phyloP scores from a whole-genome alignment of 2,797 vertebrate genomes.

The Coreius guichenoti region DNA sequence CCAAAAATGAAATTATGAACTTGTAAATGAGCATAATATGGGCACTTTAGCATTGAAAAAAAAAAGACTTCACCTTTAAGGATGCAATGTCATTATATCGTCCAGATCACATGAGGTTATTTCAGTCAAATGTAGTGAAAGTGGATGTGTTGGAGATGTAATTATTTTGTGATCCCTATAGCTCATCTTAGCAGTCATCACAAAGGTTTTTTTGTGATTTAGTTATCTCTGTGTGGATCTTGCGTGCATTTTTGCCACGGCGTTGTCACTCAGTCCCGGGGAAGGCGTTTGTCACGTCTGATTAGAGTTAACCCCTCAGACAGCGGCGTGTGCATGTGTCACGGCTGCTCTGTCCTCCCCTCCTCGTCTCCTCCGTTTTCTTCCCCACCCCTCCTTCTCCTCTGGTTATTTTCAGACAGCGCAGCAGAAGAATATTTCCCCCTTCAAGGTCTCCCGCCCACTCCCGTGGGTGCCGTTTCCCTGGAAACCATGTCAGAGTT shows the following conservation, averaged over 20 bases:
- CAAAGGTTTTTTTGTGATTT: not conserved
- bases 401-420: slow-evolving; percentile 69
- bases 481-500: slow-evolving; percentile 86
- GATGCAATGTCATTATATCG: too few species aligned
- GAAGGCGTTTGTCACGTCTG: slow-evolving; percentile 72
- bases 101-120: not conserved
- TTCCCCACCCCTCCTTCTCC: slow-evolving; percentile 61
- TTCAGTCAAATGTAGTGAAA: not conserved
- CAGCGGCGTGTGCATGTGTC: slow-evolving; percentile 70
- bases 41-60: not conserved
- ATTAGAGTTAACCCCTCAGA: slow-evolving; percentile 80
- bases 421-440: slow-evolving; percentile 76
- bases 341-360: slow-evolving; percentile 45
- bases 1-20: not conserved
- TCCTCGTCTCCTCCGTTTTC: slow-evolving; percentile 42
- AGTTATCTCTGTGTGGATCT: slow-evolving; percentile 7
- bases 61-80: not conserved
- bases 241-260: not conserved
- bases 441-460: slow-evolving; percentile 74
- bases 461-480: slow-evolving; percentile 82
- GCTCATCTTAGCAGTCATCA: not conserved
- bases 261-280: slow-evolving; percentile 49
- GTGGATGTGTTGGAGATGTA: not conserved
- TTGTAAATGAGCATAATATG: not conserved
- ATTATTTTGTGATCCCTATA: not conserved